Base-by-base conservation (phyloP, 2,797 vertebrate species). In the Podarcis lilfordi region DNA sequence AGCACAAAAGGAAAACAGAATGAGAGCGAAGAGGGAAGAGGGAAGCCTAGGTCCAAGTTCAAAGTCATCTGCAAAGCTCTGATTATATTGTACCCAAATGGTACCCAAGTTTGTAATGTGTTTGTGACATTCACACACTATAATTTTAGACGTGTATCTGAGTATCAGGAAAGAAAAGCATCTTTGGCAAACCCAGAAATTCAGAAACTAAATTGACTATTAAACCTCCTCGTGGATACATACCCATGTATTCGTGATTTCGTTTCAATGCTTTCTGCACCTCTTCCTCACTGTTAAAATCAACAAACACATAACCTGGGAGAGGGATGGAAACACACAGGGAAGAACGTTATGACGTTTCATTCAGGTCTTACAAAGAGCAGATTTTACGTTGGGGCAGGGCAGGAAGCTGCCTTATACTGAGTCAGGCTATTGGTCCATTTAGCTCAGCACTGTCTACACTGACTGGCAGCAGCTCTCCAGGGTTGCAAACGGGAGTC, bases 211-310 rank as follows among this genome's bases (percentile, higher is more conserved):
- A 10, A 35, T 37, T 35, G 32, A 15, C 72, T 35, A 37, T 23
- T 64, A 4, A 74, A 17, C 4, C 32, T 35, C 72, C 71, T 37
- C 61, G 7, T 23, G 25, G 32, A 68, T 6, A 81, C 78, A 6
- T 87, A 99, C 99, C 98, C 96, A 99, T 98, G 94, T 99, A 99
- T 88, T 99, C 98, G 92, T 98, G 98, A 89, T 98, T 98, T 78
- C 97, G 97, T 88, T 97, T 98, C 90, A 99, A 96, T 74, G 98
- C 98, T 90, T 98, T 98, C 80, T 96, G 96, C 77, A 98, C 96
- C 40, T 99, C 98, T 81, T 98, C 97, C 15, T 98, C 98, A 0
- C 97, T 98, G 86, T 91, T 95, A 88, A 99, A 94, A 88, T 99
- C 99, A 95, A 99, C 98, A 94, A 98, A 99, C 72, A 99, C 93